These are phyloP conservation scores for Orthosia cruda DNA, from an alignment of 2,888 invertebrate species.

Conservation along the genomic window DNA sequence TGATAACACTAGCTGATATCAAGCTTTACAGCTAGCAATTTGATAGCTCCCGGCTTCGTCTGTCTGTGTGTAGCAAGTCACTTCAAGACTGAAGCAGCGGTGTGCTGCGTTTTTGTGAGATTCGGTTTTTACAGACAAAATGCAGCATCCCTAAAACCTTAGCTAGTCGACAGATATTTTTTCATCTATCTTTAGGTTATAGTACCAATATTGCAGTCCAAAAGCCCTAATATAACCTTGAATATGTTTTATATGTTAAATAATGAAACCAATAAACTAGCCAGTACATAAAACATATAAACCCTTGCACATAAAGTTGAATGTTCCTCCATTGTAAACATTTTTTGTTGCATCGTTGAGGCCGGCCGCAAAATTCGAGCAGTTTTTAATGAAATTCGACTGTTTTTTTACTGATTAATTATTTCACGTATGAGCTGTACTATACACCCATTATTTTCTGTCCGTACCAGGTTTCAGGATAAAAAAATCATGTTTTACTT, in stretches of 20 bases:
- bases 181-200: no score
- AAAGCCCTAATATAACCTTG: no score
- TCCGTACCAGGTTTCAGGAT: background rate
- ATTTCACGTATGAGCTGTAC: conserved; percentile 11
- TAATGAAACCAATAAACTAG: background rate
- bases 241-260: background rate
- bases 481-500: background rate
- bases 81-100: conserved; percentile 21
- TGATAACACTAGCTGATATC: conserved; percentile 41
- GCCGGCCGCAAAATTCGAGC: conserved; percentile 11
- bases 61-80: conserved; percentile 52
- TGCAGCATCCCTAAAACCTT: no score
- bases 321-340: conserved; percentile 23
- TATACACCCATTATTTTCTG: conserved; percentile 2
- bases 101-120: conserved; percentile 28
- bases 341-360: conserved; percentile 18
- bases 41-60: conserved; percentile 65
- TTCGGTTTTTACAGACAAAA: background rate
- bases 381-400: conserved; percentile 53
- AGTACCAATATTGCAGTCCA: no score
- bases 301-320: background rate
- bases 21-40: conserved; percentile 57
- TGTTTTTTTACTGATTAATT: conserved; percentile 43
- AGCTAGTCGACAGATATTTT: no score
- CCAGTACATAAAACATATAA: conserved; percentile 2